Evolutionary conservation across 2,888 invertebrate genomes (phyloP).

Genomic region (Colletes collaris): DNA sequence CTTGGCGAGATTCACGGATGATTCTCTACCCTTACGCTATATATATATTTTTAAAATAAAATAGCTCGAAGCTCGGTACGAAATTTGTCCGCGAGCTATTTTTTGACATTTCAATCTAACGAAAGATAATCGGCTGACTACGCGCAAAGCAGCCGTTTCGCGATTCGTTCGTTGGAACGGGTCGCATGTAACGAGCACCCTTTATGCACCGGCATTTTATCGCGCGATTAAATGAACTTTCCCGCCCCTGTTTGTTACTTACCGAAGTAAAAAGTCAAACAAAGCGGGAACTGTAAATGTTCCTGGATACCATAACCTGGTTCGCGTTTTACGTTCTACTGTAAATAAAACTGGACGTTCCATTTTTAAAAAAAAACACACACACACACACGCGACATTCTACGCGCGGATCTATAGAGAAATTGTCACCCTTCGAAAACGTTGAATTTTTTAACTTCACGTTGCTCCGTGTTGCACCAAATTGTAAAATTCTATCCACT

Average conservation of each 20-base stretch:
- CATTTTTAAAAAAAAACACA: no score
- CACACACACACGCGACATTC: no score
- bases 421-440: no score
- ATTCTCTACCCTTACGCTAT: no score
- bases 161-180: slow-evolving; percentile 1
- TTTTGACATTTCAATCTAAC: slow-evolving; percentile 24
- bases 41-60: slow-evolving; percentile 13
- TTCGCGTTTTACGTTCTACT: no score
- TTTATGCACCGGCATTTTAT: slow-evolving; percentile 8
- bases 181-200: background rate
- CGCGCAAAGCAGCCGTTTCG: slow-evolving; percentile 7
- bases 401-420: no score
- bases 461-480: no score
- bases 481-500: no score
- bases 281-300: background rate
- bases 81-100: slow-evolving; percentile 13
- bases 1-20: no score
- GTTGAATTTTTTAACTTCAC: no score
- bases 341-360: no score
- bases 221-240: slow-evolving; percentile 10
- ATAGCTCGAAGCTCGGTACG: background rate
- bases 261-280: slow-evolving; percentile 27
- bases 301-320: no score
- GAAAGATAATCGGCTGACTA: slow-evolving; percentile 12
- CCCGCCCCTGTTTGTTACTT: slow-evolving; percentile 19